Evolutionary conservation across 2,888 invertebrate species (phyloP).

Genomic region (Mesochorus sp.): DNA sequence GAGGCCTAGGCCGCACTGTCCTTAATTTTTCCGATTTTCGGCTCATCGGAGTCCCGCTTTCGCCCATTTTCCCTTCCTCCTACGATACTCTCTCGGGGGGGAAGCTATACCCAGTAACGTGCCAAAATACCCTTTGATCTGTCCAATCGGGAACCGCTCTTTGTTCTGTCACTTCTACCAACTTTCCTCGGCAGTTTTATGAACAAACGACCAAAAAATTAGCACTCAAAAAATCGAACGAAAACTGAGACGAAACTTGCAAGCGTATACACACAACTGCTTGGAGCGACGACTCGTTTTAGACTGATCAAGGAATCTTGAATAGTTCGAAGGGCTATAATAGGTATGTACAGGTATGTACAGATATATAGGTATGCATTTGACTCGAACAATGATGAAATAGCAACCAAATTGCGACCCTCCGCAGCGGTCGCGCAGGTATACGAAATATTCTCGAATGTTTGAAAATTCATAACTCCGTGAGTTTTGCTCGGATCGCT

Average conservation of each 20-base stretch:
- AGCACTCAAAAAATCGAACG: constrained; percentile 28
- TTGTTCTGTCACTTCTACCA: constrained; percentile 21
- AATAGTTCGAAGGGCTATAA: constrained; percentile 28
- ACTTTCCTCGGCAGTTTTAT: constrained; percentile 27
- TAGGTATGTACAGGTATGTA: constrained; percentile 10
- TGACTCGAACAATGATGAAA: neutral
- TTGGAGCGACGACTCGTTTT: constrained; percentile 21
- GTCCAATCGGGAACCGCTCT: constrained; percentile 30
- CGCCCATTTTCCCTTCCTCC: too few relatives aligned
- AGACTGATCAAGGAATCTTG: constrained; percentile 14
- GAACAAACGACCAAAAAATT: constrained; percentile 2
- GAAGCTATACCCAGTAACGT: too few relatives aligned
- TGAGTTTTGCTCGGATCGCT: constrained; percentile 37
- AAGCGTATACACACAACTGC: constrained; percentile 33
- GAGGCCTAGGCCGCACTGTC: too few relatives aligned
- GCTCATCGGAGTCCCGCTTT: too few relatives aligned
- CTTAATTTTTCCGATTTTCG: too few relatives aligned
- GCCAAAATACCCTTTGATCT: constrained; percentile 27
- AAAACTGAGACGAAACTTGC: constrained; percentile 33
- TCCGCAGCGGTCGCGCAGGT: constrained; percentile 18
- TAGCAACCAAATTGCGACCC: constrained; percentile 19
- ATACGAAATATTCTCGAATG: constrained; percentile 31
- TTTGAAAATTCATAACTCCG: constrained; percentile 36
- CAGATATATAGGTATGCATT: neutral
- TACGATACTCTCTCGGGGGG: too few relatives aligned